Base-by-base conservation (phyloP, 2,113 vertebrate genomes). In the Anhinga anhinga region DNA sequence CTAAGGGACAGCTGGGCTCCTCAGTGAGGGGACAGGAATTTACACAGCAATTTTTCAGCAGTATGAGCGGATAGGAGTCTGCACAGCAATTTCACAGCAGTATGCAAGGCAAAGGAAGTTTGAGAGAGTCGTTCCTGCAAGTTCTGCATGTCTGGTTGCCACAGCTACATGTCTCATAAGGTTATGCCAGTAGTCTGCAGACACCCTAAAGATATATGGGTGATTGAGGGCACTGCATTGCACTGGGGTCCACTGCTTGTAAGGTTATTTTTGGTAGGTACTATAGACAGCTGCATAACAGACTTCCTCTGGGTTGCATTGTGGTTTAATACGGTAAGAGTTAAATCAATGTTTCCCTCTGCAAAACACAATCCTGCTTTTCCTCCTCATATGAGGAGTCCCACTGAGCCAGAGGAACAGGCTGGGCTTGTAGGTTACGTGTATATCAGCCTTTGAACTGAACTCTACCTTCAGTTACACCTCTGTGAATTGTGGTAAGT, bases 321-420 rank as follows among this genome's bases (percentile, higher is more conserved):
- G 91, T 92, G 83, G 80, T 96, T 96, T 92, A 71, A 59, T 13
- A 55, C 0, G 0, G 69, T 30, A 79, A 92, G 91, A 91, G 23
- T 78, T 92, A 80, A 88, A 94, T 42, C 29, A 40, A 36, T 42
- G 2, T 78, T 83, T 88, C 36, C 61, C 47, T 92, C 56, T 92
- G 73, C 77, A 96, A 92, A 90, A 86, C 7, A 2, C 66, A 81
- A 23, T 89, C 77, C 58, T 91, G 77, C 36, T 83, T 69, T 71
- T 63, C 69, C n/a, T 93, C 45, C 36, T 84, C 21, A 7, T 55
- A 8, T 1, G 0, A 94, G 76, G 17, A 95, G 59, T 49, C 21
- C 32, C 56, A 45, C 36, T 8, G 25, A 94, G 83, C 91, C 78
- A 82, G 93, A 96, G 27, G 40, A 97, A 94, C 86, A 76, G 89